These are phyloP conservation scores for Casuarius casuarius DNA, from an alignment of 2,113 vertebrate genomes.

Conservation along the genomic window DNA sequence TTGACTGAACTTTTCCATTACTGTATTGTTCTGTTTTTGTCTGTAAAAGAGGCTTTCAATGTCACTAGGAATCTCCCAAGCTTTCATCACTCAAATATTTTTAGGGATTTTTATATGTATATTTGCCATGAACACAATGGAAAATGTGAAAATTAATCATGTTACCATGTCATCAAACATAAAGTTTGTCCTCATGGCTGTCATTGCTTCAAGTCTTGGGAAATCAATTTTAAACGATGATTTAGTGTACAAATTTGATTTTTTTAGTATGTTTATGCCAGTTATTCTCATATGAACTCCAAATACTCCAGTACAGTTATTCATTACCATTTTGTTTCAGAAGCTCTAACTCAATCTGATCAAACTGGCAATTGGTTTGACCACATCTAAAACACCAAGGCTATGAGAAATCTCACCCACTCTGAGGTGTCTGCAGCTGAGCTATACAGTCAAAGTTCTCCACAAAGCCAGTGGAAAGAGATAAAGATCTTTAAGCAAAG, in stretches of 20 bases:
- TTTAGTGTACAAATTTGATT: not conserved
- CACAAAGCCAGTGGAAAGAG: not conserved
- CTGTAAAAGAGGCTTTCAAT: not conserved
- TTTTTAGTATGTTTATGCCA: not conserved
- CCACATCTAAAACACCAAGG: not conserved
- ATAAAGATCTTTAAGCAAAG: not conserved
- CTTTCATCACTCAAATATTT: not conserved
- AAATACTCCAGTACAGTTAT: not conserved
- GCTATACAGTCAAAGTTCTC: not conserved
- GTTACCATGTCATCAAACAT: not conserved
- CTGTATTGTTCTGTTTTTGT: not conserved
- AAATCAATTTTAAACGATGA: not conserved
- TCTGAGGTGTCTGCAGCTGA: not conserved
- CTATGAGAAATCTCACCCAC: not conserved
- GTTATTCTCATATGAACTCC: not conserved
- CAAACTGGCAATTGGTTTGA: not conserved
- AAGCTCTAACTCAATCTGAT: not conserved
- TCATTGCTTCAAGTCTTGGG: not conserved
- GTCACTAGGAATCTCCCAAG: not conserved
- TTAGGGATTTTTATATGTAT: not conserved
- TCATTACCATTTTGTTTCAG: not conserved
- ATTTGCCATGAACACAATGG: not conserved
- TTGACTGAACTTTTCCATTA: not conserved
- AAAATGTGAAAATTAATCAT: not conserved
- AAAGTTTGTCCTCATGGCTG: not conserved